These are phyloP conservation scores for Aegypius monachus DNA, from an alignment of 2,113 vertebrate species.

Conservation along the genomic window DNA sequence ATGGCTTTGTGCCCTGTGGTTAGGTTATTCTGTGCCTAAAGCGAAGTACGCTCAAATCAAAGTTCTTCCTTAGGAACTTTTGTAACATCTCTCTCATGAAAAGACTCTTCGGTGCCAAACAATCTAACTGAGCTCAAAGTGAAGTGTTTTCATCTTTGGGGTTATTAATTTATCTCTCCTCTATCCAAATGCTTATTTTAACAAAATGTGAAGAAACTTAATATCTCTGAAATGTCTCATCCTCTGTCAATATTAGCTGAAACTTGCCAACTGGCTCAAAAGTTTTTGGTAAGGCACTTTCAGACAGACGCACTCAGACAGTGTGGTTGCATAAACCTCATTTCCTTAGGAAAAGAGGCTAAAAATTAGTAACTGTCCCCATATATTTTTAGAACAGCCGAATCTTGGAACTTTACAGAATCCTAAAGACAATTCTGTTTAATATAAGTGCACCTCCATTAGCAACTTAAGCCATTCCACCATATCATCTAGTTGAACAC, in stretches of 20 bases:
- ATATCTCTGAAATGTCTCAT: not conserved
- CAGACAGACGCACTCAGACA: not conserved
- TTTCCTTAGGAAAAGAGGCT: conserved; percentile 11
- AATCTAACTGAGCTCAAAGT: not conserved
- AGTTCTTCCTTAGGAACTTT: not conserved
- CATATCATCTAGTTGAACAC: not conserved
- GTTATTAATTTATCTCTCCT: not conserved
- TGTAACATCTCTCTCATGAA: not conserved
- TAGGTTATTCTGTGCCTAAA: not conserved
- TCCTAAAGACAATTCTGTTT: not conserved
- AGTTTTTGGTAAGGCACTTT: not conserved
- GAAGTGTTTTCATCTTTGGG: not conserved
- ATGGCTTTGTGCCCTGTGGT: conserved; percentile 29
- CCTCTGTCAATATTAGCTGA: not conserved
- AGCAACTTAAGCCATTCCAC: not conserved
- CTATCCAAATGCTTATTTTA: not conserved
- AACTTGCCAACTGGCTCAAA: not conserved
- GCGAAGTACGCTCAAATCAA: not conserved
- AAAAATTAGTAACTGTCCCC: not conserved
- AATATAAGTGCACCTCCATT: not conserved
- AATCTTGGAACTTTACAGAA: not conserved
- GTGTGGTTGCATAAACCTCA: not conserved
- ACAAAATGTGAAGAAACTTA: not conserved
- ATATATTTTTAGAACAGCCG: not conserved
- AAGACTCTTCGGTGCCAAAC: not conserved